These are phyloP conservation scores for Muscicapa striata DNA, from an alignment of 2,797 vertebrate species.

Conservation along the genomic window DNA sequence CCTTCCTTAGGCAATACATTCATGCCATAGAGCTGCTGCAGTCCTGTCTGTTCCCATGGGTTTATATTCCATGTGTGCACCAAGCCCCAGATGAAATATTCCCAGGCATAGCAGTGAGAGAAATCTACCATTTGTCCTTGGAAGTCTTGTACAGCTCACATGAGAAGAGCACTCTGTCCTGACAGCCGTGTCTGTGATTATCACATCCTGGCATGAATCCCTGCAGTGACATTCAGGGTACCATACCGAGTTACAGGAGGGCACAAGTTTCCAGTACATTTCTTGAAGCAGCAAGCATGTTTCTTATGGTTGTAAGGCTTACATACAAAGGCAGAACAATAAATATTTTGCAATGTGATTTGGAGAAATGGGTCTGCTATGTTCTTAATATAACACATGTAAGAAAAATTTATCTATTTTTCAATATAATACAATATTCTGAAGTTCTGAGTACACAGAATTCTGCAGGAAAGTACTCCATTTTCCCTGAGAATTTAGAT, in stretches of 20 bases:
- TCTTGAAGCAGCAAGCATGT: not conserved
- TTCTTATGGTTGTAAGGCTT: not conserved
- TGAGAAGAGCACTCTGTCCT: not conserved
- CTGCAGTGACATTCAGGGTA: not conserved
- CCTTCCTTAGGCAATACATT: not conserved
- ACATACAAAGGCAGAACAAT: not conserved
- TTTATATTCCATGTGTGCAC: not conserved
- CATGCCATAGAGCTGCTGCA: not conserved
- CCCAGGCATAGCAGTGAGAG: not conserved
- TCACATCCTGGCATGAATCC: not conserved
- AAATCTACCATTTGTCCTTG: not conserved
- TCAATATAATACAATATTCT: not conserved
- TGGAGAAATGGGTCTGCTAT: not conserved
- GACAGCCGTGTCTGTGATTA: not conserved
- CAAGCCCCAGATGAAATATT: not conserved
- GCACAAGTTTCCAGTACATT: not conserved
- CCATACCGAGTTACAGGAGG: not conserved
- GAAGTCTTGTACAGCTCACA: not conserved
- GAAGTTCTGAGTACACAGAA: not conserved
- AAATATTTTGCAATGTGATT: not conserved
- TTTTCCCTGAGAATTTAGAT: not conserved
- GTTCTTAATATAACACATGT: not conserved
- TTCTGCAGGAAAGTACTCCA: fast-evolving
- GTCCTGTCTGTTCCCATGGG: not conserved
- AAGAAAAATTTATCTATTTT: not conserved